These are phyloP conservation scores for Incurvaria masculella DNA, from an alignment of 2,888 invertebrate genomes.

Conservation along the genomic window DNA sequence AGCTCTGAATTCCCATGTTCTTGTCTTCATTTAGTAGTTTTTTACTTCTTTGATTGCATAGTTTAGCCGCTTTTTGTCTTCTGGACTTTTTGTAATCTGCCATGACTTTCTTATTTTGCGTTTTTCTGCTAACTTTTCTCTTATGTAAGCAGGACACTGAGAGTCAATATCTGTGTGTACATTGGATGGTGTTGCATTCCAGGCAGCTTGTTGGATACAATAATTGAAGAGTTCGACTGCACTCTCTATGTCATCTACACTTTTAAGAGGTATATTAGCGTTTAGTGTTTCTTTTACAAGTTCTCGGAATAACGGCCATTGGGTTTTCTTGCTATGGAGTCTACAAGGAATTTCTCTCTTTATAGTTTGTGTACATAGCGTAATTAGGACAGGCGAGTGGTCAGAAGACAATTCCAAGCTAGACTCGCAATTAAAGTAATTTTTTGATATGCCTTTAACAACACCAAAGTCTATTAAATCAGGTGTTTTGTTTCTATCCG, in stretches of 20 bases:
- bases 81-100: not conserved
- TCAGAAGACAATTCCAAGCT: too few species aligned
- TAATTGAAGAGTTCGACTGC: not conserved
- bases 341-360: not conserved
- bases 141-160: not conserved
- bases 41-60: too few species aligned
- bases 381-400: not conserved
- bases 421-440: conserved; percentile 8
- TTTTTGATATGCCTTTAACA: conserved; percentile 1
- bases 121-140: not conserved
- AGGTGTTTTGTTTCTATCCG: conserved; percentile 12
- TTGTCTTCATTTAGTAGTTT: too few species aligned
- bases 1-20: too few species aligned
- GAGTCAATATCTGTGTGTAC: not conserved
- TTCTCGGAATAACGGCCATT: not conserved
- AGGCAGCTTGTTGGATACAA: not conserved
- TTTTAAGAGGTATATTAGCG: not conserved
- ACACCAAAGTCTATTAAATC: conserved; percentile 11
- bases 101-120: not conserved
- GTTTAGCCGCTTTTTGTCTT: not conserved
- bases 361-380: not conserved
- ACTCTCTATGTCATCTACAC: not conserved
- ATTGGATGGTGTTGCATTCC: not conserved
- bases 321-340: not conserved
- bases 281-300: not conserved